Base-by-base conservation (phyloP, 1,140 invertebrate genomes). In the Vanessa atalanta region DNA sequence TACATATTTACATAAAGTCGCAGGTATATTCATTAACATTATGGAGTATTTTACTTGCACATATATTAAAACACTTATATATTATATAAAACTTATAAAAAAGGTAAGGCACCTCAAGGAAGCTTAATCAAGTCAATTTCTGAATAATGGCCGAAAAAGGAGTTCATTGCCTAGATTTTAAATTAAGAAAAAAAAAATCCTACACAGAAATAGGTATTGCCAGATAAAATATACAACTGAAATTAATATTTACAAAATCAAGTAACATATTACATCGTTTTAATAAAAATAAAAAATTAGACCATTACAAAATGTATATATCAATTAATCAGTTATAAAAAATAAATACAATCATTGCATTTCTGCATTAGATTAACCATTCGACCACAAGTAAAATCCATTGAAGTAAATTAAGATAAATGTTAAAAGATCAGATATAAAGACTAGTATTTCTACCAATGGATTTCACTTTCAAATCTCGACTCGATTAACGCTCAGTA, bases 1-100 rank as follows among this genome's bases (percentile, higher is more conserved):
- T 92, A 92, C 80, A 84, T 92, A 91, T 91, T 87, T 90, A 90
- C 88, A 90, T 86, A 83, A 80, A 83, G 82, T 81, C 81, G 82
- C 79, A 83, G 81, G 76, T 87, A 83, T 86, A 86, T 80, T 85
- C 70, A 83, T 84, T 83, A 81, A 85, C 74, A 87, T 81, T 86
- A 88, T 73, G 77, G 88, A 91, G 88, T 90, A 90, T 91, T 90
- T 86, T 81, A 82, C 77, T 87, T 86, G 88, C 89, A 89, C 86
- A 89, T 79, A 76, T 70, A 78, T 69, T 77, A 72, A 77, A 75
- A 76, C 75, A 73, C 57, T 76, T 75, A 72, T 60, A 77, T 23
- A 57, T 57, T 57, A 73, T 61, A 68, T 69, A 75, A 65, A 60
- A 70, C 73, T 65, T 75, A 75, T 66, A 65, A 43, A 73, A 20